phyloP scores from a whole-genome alignment of 2,797 vertebrate species.

The Brachyrhaphis roseni region DNA sequence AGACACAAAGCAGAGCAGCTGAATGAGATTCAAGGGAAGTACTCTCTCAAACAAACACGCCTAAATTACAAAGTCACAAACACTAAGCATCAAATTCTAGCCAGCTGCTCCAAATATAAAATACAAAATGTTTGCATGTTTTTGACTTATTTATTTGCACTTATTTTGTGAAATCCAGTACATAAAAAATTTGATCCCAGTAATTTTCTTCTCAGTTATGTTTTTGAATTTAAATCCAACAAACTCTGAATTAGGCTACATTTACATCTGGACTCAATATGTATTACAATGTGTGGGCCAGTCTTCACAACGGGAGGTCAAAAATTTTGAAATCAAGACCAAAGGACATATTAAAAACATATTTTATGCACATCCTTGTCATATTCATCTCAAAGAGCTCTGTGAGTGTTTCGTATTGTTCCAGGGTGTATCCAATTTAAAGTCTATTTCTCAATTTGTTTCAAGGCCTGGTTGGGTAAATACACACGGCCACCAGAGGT shows the following conservation, averaged over 20 bases:
- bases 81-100: conserved; percentile 14
- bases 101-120: conserved; percentile 16
- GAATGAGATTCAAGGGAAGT: conserved; percentile 37
- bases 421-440: not conserved
- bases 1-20: conserved; percentile 30
- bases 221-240: conserved; percentile 29
- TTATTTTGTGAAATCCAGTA: not conserved
- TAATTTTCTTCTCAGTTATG: conserved; percentile 19
- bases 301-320: conserved; percentile 44
- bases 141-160: conserved; percentile 6
- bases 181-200: not conserved
- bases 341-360: conserved; percentile 39
- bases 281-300: conserved; percentile 46
- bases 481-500: conserved; percentile 52
- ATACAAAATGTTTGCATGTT: not conserved
- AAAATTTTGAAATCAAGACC: conserved; percentile 45
- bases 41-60: conserved; percentile 42
- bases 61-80: conserved; percentile 19
- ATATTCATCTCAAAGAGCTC: not conserved
- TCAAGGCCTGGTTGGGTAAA: not conserved
- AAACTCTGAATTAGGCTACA: conserved; percentile 29
- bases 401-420: not conserved
- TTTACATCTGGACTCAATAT: conserved; percentile 71
- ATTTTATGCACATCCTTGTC: conserved; percentile 14
- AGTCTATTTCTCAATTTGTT: not conserved